Base-by-base conservation (phyloP, 1,140 invertebrate species). In the Philotrypesis tridentata region DNA sequence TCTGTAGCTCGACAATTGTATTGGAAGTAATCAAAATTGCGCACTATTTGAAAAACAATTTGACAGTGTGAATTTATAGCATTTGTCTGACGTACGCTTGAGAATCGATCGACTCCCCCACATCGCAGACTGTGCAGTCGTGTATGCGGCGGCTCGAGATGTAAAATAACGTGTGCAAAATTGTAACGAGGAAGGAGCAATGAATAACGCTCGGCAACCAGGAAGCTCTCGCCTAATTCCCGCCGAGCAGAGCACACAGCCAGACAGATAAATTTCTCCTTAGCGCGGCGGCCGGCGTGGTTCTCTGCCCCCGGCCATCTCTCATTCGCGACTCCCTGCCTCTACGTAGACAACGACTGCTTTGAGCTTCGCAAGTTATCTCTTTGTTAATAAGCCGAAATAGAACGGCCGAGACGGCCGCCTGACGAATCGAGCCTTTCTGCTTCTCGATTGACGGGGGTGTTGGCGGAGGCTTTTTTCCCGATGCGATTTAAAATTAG, bases 261-360 rank as follows among this genome's bases (percentile, higher is more conserved):
- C 71, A 60, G 71, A 60, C 71, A 74, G 29, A 74, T 74, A 74
- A 74, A 74, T 74, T 74, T 74, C 40, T 33, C 55, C 72, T 60
- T 65, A 65, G 61, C 11, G 23, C 61, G 61, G 23, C 21, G 2
- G 48, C 25, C 27, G 43, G 4, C 48, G 7, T 48, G 70, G 9
- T 17, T 23, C 40, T 55, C 40, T 55, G 71, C 71, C 25, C 48
- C 43, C 14, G 43, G 40, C 40, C 61, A 68, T 68, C 67, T 68
- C 67, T 68, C 27, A 74, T 55, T 31, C 25, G 48, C 48, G 72
- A 27, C 55, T 60, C 61, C 1, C 25, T 29, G 61, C 23, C 9
- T 4, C 23, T 65, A 27, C 25, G n/a, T 65, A 65, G 61, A 65
- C 23, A 65, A 65, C 61, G 61, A 5, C 61, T 11, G 68, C n/a